phyloP scores from a whole-genome alignment of 2,888 invertebrate genomes.

The Aleiodes testaceus region DNA sequence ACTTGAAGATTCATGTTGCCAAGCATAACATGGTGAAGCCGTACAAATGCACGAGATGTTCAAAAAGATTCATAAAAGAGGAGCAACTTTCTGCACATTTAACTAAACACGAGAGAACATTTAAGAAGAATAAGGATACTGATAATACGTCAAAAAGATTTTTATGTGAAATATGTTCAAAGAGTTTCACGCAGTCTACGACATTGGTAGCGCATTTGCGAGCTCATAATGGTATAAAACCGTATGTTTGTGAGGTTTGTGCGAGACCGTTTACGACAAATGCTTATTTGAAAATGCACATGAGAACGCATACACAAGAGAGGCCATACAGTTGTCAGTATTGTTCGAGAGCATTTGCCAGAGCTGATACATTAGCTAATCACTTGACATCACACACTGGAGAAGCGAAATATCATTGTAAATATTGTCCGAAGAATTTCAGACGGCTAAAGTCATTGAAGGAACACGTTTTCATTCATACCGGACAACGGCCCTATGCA shows the following conservation, averaged over 20 bases:
- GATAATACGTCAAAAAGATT: conserved; percentile 67
- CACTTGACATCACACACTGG: conserved; percentile 70
- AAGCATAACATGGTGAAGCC: conserved; percentile 72
- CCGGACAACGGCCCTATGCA: conserved; percentile 70
- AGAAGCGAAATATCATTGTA: conserved; percentile 71
- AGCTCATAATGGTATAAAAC: conserved; percentile 71
- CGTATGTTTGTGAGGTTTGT: conserved; percentile 70
- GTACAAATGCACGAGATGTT: conserved; percentile 68
- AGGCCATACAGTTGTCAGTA: conserved; percentile 71
- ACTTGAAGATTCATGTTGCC: conserved; percentile 70
- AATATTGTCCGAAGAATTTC: conserved; percentile 70
- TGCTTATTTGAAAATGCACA: conserved; percentile 71
- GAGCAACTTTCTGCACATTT: conserved; percentile 68
- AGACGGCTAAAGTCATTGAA: conserved; percentile 68
- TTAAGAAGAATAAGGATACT: conserved; percentile 67
- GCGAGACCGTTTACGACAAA: conserved; percentile 70
- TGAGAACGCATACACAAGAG: conserved; percentile 71
- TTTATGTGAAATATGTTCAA: conserved; percentile 70
- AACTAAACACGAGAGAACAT: conserved; percentile 67
- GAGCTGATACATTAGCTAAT: conserved; percentile 70
- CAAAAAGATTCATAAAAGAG: conserved; percentile 70
- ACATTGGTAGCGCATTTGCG: conserved; percentile 69
- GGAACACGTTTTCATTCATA: conserved; percentile 71
- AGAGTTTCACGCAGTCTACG: conserved; percentile 71
- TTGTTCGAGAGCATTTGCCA: conserved; percentile 68